A percentile compares a stretch with the other conserved stretches of the same genome.
Evolutionary conservation across 2,888 invertebrate species (phyloP).

Genomic region (Lordiphosa fenestrarum): DNA sequence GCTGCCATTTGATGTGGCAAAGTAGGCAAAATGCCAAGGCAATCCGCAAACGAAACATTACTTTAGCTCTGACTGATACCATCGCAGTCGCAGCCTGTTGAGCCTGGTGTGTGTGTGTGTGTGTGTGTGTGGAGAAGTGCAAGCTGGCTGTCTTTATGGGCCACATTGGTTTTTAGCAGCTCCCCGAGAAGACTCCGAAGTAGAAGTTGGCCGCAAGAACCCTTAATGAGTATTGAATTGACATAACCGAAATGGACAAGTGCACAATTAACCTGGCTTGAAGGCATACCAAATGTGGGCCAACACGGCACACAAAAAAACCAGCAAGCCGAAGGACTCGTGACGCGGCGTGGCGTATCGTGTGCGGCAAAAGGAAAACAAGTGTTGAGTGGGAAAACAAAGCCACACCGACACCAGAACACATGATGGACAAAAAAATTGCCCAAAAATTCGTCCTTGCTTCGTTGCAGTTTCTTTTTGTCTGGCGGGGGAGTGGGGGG

Average conservation of each 20-base stretch:
- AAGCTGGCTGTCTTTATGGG: constrained; percentile 22
- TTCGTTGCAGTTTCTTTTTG: constrained; percentile 79
- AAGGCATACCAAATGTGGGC: background rate
- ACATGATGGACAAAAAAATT: constrained; percentile 53
- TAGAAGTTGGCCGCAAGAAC: no score
- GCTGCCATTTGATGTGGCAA: constrained; percentile 14
- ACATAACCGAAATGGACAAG: constrained; percentile 1
- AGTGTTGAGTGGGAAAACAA: constrained; percentile 11
- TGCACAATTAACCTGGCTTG: constrained; percentile 4
- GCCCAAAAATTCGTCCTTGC: constrained; percentile 79
- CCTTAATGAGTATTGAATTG: constrained; percentile 29
- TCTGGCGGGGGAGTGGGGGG: constrained; percentile 29
- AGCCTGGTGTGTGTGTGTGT: constrained; percentile 14
- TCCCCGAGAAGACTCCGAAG: no score
- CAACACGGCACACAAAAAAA: background rate
- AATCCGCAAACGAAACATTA: constrained; percentile 29
- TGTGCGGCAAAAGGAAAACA: constrained; percentile 12
- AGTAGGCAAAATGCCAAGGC: constrained; percentile 18
- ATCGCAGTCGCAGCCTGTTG: constrained; percentile 42
- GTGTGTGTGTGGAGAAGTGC: no score
- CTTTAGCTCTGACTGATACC: constrained; percentile 45
- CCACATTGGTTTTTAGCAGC: constrained; percentile 55
- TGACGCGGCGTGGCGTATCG: constrained; percentile 1
- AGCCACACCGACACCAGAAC: constrained; percentile 1
- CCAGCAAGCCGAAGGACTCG: background rate